Evolutionary conservation across 2,797 vertebrate genomes (phyloP).

Genomic region (Megaceryle alcyon): DNA sequence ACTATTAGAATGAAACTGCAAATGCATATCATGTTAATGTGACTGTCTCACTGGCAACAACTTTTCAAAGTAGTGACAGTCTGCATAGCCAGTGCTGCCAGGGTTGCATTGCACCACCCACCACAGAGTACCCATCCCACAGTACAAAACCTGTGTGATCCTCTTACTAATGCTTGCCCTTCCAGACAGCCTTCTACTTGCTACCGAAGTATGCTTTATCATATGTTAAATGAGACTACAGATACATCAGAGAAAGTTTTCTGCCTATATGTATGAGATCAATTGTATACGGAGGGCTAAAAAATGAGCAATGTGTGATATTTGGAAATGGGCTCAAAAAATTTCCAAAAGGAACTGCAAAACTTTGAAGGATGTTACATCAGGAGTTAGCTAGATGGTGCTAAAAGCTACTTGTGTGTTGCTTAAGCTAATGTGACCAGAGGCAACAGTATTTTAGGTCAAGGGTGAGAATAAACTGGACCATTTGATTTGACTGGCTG

Average conservation of each 20-base stretch:
- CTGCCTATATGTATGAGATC: not conserved
- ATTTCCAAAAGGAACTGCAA: not conserved
- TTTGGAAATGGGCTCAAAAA: not conserved
- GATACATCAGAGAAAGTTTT: not conserved
- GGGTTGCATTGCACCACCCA: not conserved
- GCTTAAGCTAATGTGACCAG: not conserved
- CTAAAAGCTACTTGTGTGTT: conserved; percentile 6
- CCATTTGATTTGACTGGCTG: not conserved
- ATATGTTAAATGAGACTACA: not conserved
- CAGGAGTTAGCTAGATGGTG: conserved; percentile 29
- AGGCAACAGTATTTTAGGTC: not conserved
- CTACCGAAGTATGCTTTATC: not conserved
- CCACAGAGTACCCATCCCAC: not conserved
- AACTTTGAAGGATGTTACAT: not conserved
- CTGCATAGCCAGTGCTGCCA: not conserved
- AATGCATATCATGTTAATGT: not conserved
- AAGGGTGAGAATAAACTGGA: not conserved
- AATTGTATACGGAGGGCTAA: not conserved
- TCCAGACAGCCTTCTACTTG: not conserved
- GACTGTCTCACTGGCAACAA: not conserved
- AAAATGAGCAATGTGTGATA: not conserved
- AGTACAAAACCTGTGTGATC: not conserved
- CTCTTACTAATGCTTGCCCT: not conserved
- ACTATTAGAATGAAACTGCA: not conserved
- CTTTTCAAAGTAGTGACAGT: not conserved